Evolutionary conservation across 2,797 vertebrate species (phyloP).

Genomic region (Coreius guichenoti): DNA sequence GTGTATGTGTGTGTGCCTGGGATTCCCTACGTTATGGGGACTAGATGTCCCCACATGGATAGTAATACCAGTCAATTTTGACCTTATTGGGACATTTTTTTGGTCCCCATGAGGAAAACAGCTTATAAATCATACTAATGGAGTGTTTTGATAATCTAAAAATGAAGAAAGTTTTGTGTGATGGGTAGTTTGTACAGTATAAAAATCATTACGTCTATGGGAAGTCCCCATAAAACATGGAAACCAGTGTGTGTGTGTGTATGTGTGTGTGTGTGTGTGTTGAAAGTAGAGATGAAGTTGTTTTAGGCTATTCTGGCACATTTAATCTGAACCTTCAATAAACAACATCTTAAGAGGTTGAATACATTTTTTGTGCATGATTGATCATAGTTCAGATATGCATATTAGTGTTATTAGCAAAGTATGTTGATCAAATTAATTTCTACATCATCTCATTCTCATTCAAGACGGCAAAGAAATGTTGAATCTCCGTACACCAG

Average conservation of each 20-base stretch:
- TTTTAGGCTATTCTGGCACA: background rate
- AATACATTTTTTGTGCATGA: background rate
- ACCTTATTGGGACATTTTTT: background rate
- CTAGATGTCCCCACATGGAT: no score
- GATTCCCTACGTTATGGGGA: no score
- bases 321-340: background rate
- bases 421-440: background rate
- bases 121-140: background rate
- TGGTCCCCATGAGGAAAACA: background rate
- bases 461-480: constrained; percentile 1
- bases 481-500: background rate
- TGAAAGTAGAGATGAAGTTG: background rate
- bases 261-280: background rate
- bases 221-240: background rate
- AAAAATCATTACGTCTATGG: background rate
- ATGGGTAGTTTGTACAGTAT: background rate
- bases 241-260: no score
- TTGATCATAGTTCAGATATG: background rate
- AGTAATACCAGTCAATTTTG: background rate
- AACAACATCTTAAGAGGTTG: background rate
- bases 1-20: background rate
- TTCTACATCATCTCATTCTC: background rate
- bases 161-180: background rate
- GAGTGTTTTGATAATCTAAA: background rate
- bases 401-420: background rate